Evolutionary conservation across 2,113 vertebrate genomes (phyloP).

Genomic region (Balaenoptera acutorostrata): DNA sequence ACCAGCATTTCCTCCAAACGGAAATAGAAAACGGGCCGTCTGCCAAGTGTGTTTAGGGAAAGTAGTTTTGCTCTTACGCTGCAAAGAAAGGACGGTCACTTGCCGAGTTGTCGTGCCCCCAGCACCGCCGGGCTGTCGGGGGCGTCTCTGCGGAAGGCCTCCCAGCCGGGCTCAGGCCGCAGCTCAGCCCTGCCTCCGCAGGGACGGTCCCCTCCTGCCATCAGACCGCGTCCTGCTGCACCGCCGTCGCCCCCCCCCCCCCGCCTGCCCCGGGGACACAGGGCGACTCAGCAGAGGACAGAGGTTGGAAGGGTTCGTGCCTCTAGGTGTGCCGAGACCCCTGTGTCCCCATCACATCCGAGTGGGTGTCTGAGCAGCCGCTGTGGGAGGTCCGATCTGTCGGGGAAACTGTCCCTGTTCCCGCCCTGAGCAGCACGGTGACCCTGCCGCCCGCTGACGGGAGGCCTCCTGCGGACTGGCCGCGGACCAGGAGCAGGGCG

Average conservation of each 20-base stretch:
- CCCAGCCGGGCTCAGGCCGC: rapidly evolving
- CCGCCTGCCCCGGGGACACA: neutral
- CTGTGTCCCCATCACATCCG: rapidly evolving
- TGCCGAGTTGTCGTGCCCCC: neutral
- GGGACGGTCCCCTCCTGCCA: no score
- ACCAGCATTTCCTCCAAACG: neutral
- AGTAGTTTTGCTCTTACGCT: neutral
- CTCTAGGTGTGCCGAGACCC: no score
- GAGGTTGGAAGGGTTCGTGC: rapidly evolving
- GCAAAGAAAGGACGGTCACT: neutral
- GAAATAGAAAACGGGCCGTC: neutral
- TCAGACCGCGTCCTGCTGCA: neutral
- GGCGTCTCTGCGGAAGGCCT: neutral
- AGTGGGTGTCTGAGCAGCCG: neutral
- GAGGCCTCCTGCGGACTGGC: neutral
- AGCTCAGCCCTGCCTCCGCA: neutral
- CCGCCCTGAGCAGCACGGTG: neutral
- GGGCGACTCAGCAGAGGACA: neutral
- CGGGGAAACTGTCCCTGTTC: no score
- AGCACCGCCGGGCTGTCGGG: rapidly evolving
- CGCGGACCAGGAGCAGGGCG: neutral
- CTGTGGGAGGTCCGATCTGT: neutral
- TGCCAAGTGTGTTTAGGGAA: neutral
- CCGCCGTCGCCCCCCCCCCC: no score
- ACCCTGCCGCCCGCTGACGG: neutral